Evolutionary conservation across 1,140 invertebrate genomes (phyloP).

Genomic region (Polypedilum pembai): DNA sequence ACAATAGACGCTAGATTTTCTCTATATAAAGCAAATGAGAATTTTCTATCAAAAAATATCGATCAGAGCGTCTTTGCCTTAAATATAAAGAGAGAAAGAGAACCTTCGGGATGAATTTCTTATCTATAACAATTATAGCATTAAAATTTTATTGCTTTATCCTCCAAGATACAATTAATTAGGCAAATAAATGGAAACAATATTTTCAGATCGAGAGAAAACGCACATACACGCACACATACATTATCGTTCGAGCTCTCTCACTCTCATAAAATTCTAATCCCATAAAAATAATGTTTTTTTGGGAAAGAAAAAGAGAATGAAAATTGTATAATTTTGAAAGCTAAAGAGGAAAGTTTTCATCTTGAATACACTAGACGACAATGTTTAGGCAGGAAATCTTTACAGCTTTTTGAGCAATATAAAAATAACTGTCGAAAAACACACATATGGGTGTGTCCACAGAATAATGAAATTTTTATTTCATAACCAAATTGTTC

Average conservation of each 20-base stretch:
- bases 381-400: too few species aligned
- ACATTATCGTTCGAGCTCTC: not conserved
- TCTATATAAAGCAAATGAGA: too few species aligned
- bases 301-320: not conserved
- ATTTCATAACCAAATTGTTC: too few species aligned
- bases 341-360: not conserved
- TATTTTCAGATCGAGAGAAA: not conserved
- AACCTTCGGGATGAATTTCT: not conserved
- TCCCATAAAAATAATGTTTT: not conserved
- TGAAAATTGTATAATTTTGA: not conserved
- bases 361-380: not conserved
- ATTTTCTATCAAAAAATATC: too few species aligned
- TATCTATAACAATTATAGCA: not conserved
- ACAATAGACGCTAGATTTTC: too few species aligned
- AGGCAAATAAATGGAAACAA: not conserved
- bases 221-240: not conserved
- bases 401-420: too few species aligned
- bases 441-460: too few species aligned
- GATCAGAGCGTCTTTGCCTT: too few species aligned
- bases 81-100: too few species aligned
- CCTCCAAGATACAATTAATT: not conserved
- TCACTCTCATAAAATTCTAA: not conserved
- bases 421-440: too few species aligned
- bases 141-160: not conserved
- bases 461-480: too few species aligned